Evolutionary conservation across 2,888 invertebrate genomes (phyloP).

Genomic region (Desoria tigrina): DNA sequence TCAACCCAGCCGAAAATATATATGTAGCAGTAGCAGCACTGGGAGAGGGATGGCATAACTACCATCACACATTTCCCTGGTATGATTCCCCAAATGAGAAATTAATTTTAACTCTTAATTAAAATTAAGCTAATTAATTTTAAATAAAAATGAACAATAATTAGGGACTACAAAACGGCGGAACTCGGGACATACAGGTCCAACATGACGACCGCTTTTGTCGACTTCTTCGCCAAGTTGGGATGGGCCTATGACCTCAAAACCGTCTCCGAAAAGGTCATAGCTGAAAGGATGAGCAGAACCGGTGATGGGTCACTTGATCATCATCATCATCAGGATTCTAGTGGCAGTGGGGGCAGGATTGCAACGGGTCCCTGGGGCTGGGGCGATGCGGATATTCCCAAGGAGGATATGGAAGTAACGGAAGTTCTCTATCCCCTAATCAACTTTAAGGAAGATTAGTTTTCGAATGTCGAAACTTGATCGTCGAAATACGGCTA

Average conservation of each 20-base stretch:
- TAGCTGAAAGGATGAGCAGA: conserved; percentile 68
- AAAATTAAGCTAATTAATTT: too few relatives aligned
- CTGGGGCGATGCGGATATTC: conserved; percentile 52
- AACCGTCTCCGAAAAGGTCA: conserved; percentile 66
- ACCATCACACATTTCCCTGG: conserved; percentile 83
- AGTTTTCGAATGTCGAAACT: too few relatives aligned
- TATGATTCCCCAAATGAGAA: too few relatives aligned
- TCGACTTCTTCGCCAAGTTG: conserved; percentile 64
- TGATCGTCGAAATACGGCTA: too few relatives aligned
- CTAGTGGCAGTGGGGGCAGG: too few relatives aligned
- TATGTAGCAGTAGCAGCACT: conserved; percentile 70
- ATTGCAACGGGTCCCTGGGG: conserved; percentile 45
- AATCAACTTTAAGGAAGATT: too few relatives aligned
- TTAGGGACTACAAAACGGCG: conserved; percentile 63
- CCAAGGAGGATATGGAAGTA: conserved; percentile 39
- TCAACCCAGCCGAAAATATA: conserved; percentile 77
- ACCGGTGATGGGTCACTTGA: conserved; percentile 73
- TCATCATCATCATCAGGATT: not conserved
- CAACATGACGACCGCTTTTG: conserved; percentile 66
- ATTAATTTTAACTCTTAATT: too few relatives aligned
- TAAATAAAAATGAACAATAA: too few relatives aligned
- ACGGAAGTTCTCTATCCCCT: conserved; percentile 35
- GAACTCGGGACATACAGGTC: conserved; percentile 59
- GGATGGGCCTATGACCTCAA: conserved; percentile 69
- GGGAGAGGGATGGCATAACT: conserved; percentile 86